These are phyloP conservation scores for Lipophrys pholis DNA, from an alignment of 2,113 vertebrate genomes.

Conservation along the genomic window DNA sequence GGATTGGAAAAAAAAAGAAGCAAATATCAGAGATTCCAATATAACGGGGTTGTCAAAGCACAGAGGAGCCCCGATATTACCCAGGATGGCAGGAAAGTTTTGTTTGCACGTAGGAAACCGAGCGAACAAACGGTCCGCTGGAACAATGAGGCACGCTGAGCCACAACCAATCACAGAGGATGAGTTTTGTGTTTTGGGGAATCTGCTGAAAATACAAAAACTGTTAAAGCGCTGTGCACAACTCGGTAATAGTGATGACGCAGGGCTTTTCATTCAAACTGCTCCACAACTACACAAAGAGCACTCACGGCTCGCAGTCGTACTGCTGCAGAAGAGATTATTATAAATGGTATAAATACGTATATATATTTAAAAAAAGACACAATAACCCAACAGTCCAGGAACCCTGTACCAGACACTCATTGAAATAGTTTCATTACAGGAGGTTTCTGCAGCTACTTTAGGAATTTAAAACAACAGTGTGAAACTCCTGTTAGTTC, in stretches of 20 bases:
- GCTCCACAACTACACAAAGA: slow-evolving; percentile 49
- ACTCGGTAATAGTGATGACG: slow-evolving; percentile 80
- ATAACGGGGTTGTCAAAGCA: slow-evolving; percentile 64
- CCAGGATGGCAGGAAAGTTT: slow-evolving; percentile 76
- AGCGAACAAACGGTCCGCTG: slow-evolving; percentile 62
- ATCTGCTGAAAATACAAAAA: slow-evolving; percentile 87
- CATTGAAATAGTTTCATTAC: too few relatives aligned
- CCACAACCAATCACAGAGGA: slow-evolving; percentile 78
- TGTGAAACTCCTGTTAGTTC: too few relatives aligned
- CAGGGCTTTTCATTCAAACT: slow-evolving; percentile 77
- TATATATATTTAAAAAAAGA: not conserved
- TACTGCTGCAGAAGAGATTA: slow-evolving; percentile 36
- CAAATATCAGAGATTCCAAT: slow-evolving; percentile 62
- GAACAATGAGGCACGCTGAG: slow-evolving; percentile 73
- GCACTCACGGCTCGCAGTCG: slow-evolving; percentile 21
- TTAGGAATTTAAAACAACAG: too few relatives aligned
- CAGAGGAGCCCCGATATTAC: slow-evolving; percentile 71
- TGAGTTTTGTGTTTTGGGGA: slow-evolving; percentile 81
- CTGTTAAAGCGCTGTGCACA: slow-evolving; percentile 70
- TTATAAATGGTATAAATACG: slow-evolving; percentile 6
- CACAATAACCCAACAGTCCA: too few relatives aligned
- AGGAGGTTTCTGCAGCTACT: too few relatives aligned
- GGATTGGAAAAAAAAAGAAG: slow-evolving; percentile 35
- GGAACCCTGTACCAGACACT: too few relatives aligned
- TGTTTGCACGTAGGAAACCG: slow-evolving; percentile 74